phyloP scores from a whole-genome alignment of 53 echinoderm and acorn worm species.

The Echinarachnius parma region DNA sequence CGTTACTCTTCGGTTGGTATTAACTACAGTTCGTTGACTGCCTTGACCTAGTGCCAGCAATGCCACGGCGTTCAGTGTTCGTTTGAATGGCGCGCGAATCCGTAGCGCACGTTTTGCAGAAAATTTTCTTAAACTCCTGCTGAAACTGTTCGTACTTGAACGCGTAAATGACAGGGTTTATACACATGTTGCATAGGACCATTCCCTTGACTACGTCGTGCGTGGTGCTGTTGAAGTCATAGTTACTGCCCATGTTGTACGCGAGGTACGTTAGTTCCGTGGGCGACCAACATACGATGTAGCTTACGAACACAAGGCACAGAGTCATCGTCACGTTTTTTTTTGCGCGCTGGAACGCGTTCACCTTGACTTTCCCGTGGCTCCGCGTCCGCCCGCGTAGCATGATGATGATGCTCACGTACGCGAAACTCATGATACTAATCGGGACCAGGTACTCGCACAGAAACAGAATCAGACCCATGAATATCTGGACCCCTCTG shows the following conservation, averaged over 20 bases:
- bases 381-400: constrained; percentile 63
- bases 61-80: no score
- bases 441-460: constrained; percentile 81
- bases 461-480: constrained; percentile 63
- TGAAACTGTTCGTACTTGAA: constrained; percentile 89
- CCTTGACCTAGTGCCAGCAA: no score
- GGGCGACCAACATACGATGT: constrained; percentile 80
- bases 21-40: no score
- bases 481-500: constrained; percentile 49
- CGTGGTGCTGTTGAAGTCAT: constrained; percentile 66
- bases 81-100: no score
- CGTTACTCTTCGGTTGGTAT: no score
- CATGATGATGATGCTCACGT: constrained; percentile 80
- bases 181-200: constrained; percentile 79
- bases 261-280: constrained; percentile 75
- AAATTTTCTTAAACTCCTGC: constrained; percentile 58
- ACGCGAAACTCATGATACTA: constrained; percentile 71
- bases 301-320: constrained; percentile 75
- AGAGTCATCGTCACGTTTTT: constrained; percentile 77
- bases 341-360: constrained; percentile 75
- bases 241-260: constrained; percentile 66
- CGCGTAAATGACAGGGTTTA: constrained; percentile 77
- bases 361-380: constrained; percentile 63
- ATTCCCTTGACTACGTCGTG: constrained; percentile 67
- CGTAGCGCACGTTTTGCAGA: constrained; percentile 27